These are phyloP conservation scores for Iguana delicatissima DNA, from an alignment of 2,797 vertebrate species.

Conservation along the genomic window DNA sequence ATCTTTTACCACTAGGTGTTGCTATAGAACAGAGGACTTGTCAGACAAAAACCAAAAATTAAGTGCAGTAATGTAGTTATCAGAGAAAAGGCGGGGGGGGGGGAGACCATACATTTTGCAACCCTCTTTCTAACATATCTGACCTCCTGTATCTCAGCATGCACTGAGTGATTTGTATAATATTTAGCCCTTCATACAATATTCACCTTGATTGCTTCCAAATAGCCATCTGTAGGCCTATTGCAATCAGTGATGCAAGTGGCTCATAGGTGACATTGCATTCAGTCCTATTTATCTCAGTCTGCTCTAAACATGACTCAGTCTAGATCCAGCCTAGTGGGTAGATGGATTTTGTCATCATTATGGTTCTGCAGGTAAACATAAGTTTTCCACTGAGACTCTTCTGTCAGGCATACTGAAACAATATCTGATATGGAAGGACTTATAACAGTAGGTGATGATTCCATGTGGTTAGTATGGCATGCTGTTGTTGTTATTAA, in stretches of 20 bases:
- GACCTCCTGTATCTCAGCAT: neutral
- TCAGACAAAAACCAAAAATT: slow-evolving; percentile 10
- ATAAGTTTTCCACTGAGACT: too few species aligned
- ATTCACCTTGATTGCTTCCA: neutral
- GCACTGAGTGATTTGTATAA: neutral
- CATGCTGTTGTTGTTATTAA: too few species aligned
- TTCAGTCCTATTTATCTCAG: neutral
- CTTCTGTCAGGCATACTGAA: too few species aligned
- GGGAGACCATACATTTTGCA: neutral
- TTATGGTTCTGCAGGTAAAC: too few species aligned
- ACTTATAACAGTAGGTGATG: too few species aligned
- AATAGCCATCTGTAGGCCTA: neutral
- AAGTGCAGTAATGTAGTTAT: neutral
- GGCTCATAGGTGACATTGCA: neutral
- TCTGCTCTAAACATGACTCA: neutral
- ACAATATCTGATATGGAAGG: too few species aligned
- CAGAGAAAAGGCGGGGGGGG: neutral
- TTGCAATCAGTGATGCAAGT: neutral
- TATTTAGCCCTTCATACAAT: neutral
- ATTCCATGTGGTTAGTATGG: too few species aligned
- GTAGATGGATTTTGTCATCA: too few species aligned
- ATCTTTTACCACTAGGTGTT: slow-evolving; percentile 72
- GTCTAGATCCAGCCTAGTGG: neutral
- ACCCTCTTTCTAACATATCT: neutral
- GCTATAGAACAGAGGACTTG: slow-evolving; percentile 31